Conservation (phyloP, 1,140 invertebrate species). For the Cryptotermes secundus region DNA sequence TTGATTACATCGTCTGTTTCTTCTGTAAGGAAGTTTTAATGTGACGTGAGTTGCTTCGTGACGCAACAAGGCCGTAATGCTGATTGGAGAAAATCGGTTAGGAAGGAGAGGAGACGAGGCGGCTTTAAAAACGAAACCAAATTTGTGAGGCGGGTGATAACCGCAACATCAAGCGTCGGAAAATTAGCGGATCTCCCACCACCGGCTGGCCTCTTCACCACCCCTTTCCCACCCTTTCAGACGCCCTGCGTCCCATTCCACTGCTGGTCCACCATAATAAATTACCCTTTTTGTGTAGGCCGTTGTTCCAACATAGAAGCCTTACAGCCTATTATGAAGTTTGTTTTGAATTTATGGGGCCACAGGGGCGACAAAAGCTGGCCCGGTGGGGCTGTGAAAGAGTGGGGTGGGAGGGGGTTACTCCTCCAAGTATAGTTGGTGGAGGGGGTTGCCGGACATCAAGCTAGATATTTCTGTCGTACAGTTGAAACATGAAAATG, state of each 20-base stretch:
- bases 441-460: background rate
- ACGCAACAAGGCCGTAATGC: too few relatives aligned
- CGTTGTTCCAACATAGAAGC: slow-evolving; percentile 30
- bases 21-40: too few relatives aligned
- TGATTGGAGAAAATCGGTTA: background rate
- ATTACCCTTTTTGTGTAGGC: slow-evolving; percentile 32
- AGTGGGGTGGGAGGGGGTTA: background rate
- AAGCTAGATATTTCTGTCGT: slow-evolving; percentile 20
- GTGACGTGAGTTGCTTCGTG: too few relatives aligned
- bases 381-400: slow-evolving; percentile 21
- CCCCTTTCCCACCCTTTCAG: background rate
- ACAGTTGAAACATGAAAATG: slow-evolving; percentile 30
- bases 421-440: background rate
- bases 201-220: background rate
- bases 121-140: too few relatives aligned
- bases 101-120: background rate
- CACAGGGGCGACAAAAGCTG: slow-evolving; percentile 32
- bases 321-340: slow-evolving; percentile 34
- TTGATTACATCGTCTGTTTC: too few relatives aligned
- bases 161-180: background rate
- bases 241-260: background rate
- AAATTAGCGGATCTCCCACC: background rate
- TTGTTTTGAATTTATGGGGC: slow-evolving; percentile 36
- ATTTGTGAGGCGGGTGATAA: background rate
- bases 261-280: slow-evolving; percentile 28